Evolutionary conservation across 2,113 vertebrate species (phyloP).

Genomic region (Penelope pileata): DNA sequence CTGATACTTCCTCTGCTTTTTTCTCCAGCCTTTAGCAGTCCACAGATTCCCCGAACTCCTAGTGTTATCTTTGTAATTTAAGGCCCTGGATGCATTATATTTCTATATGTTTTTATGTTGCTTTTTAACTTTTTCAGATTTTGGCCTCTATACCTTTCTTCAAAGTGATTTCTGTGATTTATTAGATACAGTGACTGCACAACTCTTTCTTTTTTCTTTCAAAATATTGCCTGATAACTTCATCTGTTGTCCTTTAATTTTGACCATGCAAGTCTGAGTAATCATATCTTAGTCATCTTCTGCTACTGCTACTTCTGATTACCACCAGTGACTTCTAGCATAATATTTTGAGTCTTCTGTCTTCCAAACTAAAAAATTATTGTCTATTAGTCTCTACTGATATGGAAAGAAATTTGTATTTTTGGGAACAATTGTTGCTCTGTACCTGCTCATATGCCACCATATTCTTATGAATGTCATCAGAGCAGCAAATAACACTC

Average conservation of each 20-base stretch:
- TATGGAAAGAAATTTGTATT: background rate
- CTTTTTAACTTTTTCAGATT: background rate
- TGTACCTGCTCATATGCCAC: background rate
- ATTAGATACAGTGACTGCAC: background rate
- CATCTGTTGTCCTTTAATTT: background rate
- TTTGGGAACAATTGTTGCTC: background rate
- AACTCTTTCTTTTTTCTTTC: background rate
- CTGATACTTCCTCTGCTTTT: background rate
- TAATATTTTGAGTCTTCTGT: background rate
- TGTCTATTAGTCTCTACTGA: background rate
- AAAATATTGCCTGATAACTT: background rate
- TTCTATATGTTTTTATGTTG: background rate
- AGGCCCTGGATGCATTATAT: background rate
- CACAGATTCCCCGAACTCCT: background rate
- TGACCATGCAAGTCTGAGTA: background rate
- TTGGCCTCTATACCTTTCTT: background rate
- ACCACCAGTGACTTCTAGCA: background rate
- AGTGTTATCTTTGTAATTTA: background rate
- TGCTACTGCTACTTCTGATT: fast-evolving
- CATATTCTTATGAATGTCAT: background rate
- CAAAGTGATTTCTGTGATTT: background rate
- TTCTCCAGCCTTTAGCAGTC: background rate
- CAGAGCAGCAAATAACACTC: background rate
- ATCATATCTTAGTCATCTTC: background rate
- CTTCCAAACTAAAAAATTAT: background rate